Percentiles rank a stretch among this genome's conserved stretches.
Evolutionary conservation across 92 coral and sea anemone species (phyloP).

Genomic region (Heliopora coerulea): DNA sequence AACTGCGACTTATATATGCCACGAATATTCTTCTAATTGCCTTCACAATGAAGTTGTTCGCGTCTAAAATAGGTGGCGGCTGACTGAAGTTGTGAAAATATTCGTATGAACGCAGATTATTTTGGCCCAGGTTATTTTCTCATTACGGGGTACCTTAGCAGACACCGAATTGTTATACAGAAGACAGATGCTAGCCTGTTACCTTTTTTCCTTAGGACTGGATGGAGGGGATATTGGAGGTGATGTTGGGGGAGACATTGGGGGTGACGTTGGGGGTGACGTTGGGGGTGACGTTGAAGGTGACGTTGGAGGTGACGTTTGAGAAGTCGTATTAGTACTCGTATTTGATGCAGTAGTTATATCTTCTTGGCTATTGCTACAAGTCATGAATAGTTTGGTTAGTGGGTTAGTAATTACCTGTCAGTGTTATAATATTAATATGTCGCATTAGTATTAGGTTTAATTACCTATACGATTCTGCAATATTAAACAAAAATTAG

Average conservation of each 20-base stretch:
- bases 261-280: conserved; percentile 9
- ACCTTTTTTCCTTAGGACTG: conserved; percentile 28
- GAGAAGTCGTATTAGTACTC: conserved; percentile 7
- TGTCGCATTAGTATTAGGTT: too few relatives aligned
- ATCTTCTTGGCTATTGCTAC: conserved; percentile 19
- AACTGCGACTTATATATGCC: too few relatives aligned
- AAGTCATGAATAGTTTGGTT: conserved; percentile 11
- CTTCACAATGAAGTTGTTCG: too few relatives aligned
- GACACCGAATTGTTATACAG: too few relatives aligned
- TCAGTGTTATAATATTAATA: too few relatives aligned
- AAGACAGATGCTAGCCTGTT: neutral
- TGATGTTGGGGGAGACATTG: neutral
- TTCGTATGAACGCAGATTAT: neutral
- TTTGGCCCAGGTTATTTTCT: too few relatives aligned
- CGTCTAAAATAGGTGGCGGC: too few relatives aligned
- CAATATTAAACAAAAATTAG: too few relatives aligned
- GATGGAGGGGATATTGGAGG: conserved; percentile 9
- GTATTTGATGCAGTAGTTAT: conserved; percentile 1
- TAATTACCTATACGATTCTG: too few relatives aligned
- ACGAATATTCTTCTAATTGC: too few relatives aligned
- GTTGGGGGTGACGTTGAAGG: conserved; percentile 9
- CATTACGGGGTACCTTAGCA: too few relatives aligned
- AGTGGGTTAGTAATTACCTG: neutral
- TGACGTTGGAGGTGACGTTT: neutral
- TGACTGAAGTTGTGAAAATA: too few relatives aligned